Conservation (phyloP, 2,888 invertebrate species). For the Odiellus spinosus region DNA sequence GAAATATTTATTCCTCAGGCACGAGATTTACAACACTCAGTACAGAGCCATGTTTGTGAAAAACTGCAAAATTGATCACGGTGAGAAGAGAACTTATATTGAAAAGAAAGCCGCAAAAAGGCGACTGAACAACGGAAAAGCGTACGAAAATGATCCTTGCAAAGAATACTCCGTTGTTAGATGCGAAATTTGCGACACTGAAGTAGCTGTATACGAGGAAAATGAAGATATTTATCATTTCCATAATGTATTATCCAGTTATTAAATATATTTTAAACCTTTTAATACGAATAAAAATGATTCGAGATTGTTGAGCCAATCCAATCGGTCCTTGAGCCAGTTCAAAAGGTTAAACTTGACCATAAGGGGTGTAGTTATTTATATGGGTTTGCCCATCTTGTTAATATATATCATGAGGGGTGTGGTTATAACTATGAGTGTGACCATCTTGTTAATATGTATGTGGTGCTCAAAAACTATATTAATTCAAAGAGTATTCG, state of each 20-base stretch:
- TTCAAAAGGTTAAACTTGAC: no score
- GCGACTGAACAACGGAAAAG: slow-evolving; percentile 21
- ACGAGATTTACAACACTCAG: slow-evolving; percentile 34
- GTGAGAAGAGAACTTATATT: slow-evolving; percentile 24
- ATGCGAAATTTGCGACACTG: slow-evolving; percentile 38
- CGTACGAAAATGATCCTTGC: slow-evolving; percentile 9
- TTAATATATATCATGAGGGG: no score
- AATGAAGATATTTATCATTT: slow-evolving; percentile 44
- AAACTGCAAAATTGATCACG: slow-evolving; percentile 36
- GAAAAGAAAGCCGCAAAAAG: slow-evolving; percentile 24
- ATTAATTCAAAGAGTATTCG: no score
- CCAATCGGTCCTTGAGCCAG: no score
- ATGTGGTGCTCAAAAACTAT: no score
- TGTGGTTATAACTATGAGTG: no score
- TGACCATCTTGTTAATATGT: no score
- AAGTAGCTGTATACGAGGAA: slow-evolving; percentile 38
- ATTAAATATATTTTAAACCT: slow-evolving; percentile 3
- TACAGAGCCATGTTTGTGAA: slow-evolving; percentile 44
- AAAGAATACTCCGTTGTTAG: slow-evolving; percentile 37
- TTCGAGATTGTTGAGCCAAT: no score
- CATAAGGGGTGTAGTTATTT: no score
- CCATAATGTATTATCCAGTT: slow-evolving; percentile 40
- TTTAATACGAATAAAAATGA: no score
- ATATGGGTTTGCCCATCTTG: no score
- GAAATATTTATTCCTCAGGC: slow-evolving; percentile 5